Evolutionary conservation across 2,113 vertebrate species (phyloP), one percentile per base, ranked within the genome.

Genomic region (Nothocercus julius): DNA sequence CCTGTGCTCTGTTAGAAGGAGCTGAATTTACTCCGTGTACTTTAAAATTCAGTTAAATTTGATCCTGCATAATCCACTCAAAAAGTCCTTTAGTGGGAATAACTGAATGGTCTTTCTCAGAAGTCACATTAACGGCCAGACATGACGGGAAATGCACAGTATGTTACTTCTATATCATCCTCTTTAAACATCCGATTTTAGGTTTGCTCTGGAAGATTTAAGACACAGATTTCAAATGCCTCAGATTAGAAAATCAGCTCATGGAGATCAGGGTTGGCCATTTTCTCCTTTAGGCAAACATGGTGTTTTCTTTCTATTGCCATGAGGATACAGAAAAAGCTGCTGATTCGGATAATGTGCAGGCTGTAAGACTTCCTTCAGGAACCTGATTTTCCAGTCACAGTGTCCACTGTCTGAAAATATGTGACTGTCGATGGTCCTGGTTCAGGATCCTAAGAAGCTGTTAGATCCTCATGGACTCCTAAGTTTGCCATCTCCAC

Each of bases 281-380:
- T 90, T 67, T 83, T 68, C 54, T 59, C 16, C 42, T 77, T 38
- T 63, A 56, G 38, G 14, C 58, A 74, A 86, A 42, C 20, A 40
- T 1, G 0, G 0, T 36, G 6, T 11, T 58, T 8, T 76, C 86
- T 63, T 54, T 32, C 25, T 4, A 89, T 63, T 72, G 40, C 56
- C 4, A 36, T 4, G 13, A 1, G 2, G n/a, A 73, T 13, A 22
- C 0, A 72, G 19, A 42, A 86, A 3, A 32, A 72, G 6, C 15
- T 36, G 3, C 13, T 15, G 40, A 21, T 68, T 42, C 30, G 63
- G 56, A 22, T 70, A 54, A 22, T 5, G 40, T 13, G 5, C 45
- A 18, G 14, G 64, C 32, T 75, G 44, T 38, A 64, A 59, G 38
- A 20, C 32, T 79, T 34, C 25, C 85, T 64, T 69, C 42, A 66